phyloP scores from a whole-genome alignment of 2,113 vertebrate genomes.

The Rhineura floridana region DNA sequence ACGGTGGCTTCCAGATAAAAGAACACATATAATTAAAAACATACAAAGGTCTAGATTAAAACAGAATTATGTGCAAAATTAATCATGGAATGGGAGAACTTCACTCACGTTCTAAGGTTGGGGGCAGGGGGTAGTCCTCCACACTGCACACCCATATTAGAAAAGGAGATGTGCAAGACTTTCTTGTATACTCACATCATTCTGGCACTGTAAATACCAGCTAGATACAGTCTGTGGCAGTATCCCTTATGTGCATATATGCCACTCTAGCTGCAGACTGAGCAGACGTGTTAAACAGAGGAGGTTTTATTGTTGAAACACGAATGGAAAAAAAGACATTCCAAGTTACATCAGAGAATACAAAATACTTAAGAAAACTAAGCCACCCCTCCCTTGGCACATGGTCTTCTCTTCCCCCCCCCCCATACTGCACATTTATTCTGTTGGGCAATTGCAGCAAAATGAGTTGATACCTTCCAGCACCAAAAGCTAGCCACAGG shows the following conservation, averaged over 20 bases:
- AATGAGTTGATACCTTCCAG: background rate
- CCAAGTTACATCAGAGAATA: slow-evolving; percentile 28
- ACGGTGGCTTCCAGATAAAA: no score
- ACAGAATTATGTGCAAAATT: no score
- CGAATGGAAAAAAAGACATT: slow-evolving; percentile 26
- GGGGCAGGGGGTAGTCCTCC: no score
- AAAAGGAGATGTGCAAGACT: background rate
- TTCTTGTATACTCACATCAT: background rate
- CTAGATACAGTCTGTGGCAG: background rate
- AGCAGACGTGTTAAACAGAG: slow-evolving; percentile 16
- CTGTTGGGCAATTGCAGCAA: background rate
- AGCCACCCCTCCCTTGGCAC: slow-evolving; percentile 29
- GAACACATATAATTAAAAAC: no score
- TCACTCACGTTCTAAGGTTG: background rate
- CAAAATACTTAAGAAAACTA: slow-evolving; percentile 40
- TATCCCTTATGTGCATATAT: background rate
- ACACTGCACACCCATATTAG: background rate
- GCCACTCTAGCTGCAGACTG: background rate
- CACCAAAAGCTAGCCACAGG: background rate
- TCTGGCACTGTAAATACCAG: background rate
- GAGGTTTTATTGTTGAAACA: slow-evolving; percentile 41
- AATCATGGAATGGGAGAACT: no score
- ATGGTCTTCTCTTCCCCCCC: background rate
- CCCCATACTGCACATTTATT: slow-evolving; percentile 26
- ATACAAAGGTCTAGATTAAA: no score